These are phyloP conservation scores for Spongia lamella DNA, from an alignment of 37 sponge, comb jelly and placozoan species.

Conservation along the genomic window DNA sequence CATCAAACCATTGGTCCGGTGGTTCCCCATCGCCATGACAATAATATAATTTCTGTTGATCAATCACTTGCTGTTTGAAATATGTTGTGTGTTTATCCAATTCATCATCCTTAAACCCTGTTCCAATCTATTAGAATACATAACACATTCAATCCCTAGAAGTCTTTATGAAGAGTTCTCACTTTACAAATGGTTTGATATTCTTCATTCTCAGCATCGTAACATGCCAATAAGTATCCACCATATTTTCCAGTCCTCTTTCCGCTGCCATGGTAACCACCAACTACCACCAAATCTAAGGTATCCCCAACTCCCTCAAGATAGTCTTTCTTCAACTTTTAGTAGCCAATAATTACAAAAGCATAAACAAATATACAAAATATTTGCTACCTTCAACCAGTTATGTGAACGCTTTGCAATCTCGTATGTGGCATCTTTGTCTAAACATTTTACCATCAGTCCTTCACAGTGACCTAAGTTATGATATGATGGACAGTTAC, in stretches of 20 bases:
- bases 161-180: neutral
- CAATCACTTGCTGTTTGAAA: constrained; percentile 78
- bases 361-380: no score
- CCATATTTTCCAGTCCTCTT: constrained; percentile 95
- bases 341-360: no score
- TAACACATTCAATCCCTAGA: neutral
- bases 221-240: constrained; percentile 95
- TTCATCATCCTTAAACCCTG: constrained; percentile 96
- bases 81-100: constrained; percentile 74
- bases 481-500: neutral
- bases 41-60: constrained; percentile 85
- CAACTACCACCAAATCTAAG: constrained; percentile 93
- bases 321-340: constrained; percentile 96
- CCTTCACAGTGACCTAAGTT: constrained; percentile 92
- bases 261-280: constrained; percentile 94
- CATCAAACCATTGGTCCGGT: constrained; percentile 96
- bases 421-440: constrained; percentile 94
- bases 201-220: constrained; percentile 91
- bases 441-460: constrained; percentile 96
- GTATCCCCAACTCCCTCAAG: constrained; percentile 97
- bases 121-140: constrained; percentile 77
- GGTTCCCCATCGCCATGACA: constrained; percentile 51
- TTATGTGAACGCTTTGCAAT: constrained; percentile 95
- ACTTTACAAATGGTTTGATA: constrained; percentile 96
- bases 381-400: constrained; percentile 90